phyloP scores from a whole-genome alignment of 2,888 invertebrate genomes.

The Neoaliturus tenellus region DNA sequence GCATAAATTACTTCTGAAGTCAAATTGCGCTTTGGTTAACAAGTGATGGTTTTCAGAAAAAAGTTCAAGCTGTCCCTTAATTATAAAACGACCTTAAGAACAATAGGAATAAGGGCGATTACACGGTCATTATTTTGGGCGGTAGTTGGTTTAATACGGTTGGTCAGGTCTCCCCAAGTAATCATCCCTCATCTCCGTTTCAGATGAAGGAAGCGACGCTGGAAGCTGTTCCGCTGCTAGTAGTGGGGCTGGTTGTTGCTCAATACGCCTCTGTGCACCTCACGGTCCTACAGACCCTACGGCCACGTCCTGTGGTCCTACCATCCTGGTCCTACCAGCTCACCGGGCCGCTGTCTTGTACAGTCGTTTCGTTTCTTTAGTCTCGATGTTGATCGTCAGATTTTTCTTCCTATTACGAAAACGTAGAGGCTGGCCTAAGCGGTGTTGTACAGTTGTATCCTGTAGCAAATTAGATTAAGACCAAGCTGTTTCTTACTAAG shows the following conservation, averaged over 20 bases:
- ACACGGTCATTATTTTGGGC: too few species aligned
- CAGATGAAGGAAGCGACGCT: constrained; percentile 56
- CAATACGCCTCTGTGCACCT: background rate
- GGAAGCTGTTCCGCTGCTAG: constrained; percentile 51
- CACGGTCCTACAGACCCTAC: background rate
- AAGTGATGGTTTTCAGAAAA: too few species aligned
- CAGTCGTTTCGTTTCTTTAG: background rate
- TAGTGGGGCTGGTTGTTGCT: background rate
- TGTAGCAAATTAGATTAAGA: background rate
- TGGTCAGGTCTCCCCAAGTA: too few species aligned
- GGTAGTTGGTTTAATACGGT: too few species aligned
- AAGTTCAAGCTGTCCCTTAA: too few species aligned
- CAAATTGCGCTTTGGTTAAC: too few species aligned
- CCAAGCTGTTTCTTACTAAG: background rate
- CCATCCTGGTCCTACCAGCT: background rate
- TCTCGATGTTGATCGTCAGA: constrained; percentile 1
- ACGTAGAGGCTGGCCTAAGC: constrained; percentile 22
- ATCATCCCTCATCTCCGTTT: background rate
- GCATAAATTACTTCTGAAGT: too few species aligned
- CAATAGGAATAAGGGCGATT: too few species aligned
- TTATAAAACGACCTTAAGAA: too few species aligned
- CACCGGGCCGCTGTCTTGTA: background rate
- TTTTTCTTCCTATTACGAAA: background rate
- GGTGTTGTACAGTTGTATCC: background rate
- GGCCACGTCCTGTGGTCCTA: background rate